These are phyloP conservation scores for Agrypnia vestita DNA, from an alignment of 1,140 invertebrate species.

Conservation along the genomic window DNA sequence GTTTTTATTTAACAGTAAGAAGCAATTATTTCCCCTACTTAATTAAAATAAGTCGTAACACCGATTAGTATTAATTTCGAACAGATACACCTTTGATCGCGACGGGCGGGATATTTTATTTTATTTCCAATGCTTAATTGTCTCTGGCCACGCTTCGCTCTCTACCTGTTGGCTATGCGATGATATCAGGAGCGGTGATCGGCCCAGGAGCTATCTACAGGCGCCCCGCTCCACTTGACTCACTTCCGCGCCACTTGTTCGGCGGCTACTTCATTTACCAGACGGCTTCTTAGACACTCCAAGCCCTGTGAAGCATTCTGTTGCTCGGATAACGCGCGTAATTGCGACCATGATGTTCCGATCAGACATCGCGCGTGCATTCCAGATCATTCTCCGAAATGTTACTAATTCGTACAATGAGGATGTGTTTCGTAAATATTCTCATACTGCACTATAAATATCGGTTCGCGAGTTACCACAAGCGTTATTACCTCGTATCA, in stretches of 20 bases:
- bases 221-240: constrained; percentile 55
- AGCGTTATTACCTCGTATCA: neutral
- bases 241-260: constrained; percentile 51
- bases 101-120: neutral
- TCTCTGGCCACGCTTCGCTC: neutral
- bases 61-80: no score
- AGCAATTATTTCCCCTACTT: neutral
- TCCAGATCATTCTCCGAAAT: neutral
- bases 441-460: neutral
- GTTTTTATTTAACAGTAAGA: neutral
- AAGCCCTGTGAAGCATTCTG: constrained; percentile 26
- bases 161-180: constrained; percentile 20
- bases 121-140: neutral
- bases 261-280: constrained; percentile 44
- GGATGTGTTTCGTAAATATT: neutral
- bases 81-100: no score
- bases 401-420: neutral
- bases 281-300: constrained; percentile 51
- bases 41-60: neutral
- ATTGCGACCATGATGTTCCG: constrained; percentile 16
- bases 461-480: neutral
- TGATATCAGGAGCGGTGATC: constrained; percentile 29
- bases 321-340: constrained; percentile 16
- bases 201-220: constrained; percentile 35
- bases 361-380: no score